Percentiles rank a stretch among this genome's conserved stretches.
phyloP scores from a whole-genome alignment of 2,113 vertebrate genomes.

The Cacatua alba region DNA sequence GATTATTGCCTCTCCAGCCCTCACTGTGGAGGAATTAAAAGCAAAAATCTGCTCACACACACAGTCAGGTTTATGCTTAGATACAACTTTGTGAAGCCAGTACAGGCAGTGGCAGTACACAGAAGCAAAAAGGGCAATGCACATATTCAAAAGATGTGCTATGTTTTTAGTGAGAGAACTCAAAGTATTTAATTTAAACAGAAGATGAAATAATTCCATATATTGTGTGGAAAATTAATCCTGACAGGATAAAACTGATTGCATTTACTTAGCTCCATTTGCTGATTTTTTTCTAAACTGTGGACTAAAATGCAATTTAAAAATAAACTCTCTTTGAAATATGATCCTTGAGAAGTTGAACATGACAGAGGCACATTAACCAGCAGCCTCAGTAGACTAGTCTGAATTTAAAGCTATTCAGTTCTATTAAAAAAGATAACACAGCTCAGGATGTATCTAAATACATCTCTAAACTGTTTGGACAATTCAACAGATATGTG shows the following conservation, averaged over 20 bases:
- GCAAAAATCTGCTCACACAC: background rate
- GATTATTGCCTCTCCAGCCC: background rate
- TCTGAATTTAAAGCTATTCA: slow-evolving; percentile 16
- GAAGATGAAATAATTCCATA: slow-evolving; percentile 37
- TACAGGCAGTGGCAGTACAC: background rate
- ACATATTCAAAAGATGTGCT: background rate
- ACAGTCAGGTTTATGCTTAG: background rate
- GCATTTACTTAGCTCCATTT: slow-evolving; percentile 27
- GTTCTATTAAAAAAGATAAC: background rate
- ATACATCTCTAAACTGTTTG: background rate
- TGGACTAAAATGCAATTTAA: slow-evolving; percentile 42
- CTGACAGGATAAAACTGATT: slow-evolving; percentile 20
- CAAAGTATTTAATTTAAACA: slow-evolving; percentile 27
- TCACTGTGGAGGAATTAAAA: background rate
- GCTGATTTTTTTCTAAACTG: background rate
- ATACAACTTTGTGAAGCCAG: background rate
- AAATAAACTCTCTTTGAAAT: slow-evolving; percentile 51
- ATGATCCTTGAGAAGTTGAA: slow-evolving; percentile 36
- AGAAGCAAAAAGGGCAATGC: background rate
- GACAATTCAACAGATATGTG: background rate
- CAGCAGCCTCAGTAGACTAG: background rate
- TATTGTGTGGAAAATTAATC: slow-evolving; percentile 37
- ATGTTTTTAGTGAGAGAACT: background rate
- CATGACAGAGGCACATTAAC: slow-evolving; percentile 24
- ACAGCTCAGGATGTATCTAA: background rate